Conservation (phyloP, 2,797 vertebrate genomes). For the Masticophis lateralis region DNA sequence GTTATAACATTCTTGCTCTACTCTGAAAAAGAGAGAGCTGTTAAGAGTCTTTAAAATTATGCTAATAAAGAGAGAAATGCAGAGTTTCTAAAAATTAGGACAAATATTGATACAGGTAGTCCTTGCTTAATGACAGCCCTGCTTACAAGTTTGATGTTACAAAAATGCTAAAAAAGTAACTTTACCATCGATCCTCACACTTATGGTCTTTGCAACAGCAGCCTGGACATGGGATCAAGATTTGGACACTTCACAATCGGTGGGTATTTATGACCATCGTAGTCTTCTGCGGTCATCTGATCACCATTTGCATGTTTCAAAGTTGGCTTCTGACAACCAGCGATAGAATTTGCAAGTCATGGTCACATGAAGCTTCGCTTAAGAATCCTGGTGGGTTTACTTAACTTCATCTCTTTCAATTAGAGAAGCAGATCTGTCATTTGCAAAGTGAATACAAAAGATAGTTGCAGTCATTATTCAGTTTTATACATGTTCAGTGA, state of each 20-base stretch:
- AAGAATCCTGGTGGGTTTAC: background rate
- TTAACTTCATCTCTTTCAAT: background rate
- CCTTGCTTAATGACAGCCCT: background rate
- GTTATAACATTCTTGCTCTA: background rate
- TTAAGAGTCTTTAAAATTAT: background rate
- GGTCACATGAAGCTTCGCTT: background rate
- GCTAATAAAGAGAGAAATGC: background rate
- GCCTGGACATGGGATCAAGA: background rate
- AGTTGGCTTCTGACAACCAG: background rate
- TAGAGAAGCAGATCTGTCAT: background rate
- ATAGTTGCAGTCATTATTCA: background rate
- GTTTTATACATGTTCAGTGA: background rate
- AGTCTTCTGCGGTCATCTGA: background rate
- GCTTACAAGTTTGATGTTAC: background rate
- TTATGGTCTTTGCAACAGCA: background rate
- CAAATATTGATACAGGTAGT: background rate
- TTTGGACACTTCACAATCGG: background rate
- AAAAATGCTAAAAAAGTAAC: background rate
- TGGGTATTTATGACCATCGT: background rate
- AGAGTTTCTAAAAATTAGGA: background rate
- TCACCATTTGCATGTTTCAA: background rate
- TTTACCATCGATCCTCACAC: background rate
- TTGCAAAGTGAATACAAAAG: background rate
- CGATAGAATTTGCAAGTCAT: background rate
- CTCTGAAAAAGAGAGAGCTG: conserved; percentile 1